phyloP scores from a whole-genome alignment of 2,888 invertebrate species.

The Synanthedon tipuliformis region DNA sequence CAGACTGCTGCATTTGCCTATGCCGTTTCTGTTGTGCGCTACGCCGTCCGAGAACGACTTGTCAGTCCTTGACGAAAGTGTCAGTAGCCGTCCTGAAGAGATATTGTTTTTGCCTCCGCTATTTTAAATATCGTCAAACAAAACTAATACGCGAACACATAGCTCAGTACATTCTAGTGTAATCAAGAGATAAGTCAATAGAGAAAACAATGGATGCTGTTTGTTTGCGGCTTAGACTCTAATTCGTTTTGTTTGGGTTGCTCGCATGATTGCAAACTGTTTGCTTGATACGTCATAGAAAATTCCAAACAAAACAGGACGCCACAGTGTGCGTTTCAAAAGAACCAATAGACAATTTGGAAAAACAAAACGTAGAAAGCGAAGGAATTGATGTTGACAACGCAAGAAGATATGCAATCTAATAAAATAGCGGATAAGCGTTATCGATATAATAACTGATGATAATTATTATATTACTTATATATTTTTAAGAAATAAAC shows the following conservation, averaged over 20 bases:
- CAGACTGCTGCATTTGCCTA: conserved; percentile 41
- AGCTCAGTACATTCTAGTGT: not conserved
- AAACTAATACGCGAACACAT: not conserved
- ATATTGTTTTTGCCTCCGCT: conserved; percentile 59
- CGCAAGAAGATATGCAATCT: not conserved
- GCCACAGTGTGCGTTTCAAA: too few relatives aligned
- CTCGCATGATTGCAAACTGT: conserved; percentile 11
- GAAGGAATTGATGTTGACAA: not conserved
- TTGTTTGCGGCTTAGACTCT: conserved; percentile 11
- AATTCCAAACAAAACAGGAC: conserved; percentile 14
- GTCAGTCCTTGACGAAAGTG: conserved; percentile 51
- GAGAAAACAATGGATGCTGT: conserved; percentile 24
- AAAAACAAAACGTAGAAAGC: not conserved
- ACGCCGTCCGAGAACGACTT: conserved; percentile 39
- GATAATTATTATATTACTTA: not conserved
- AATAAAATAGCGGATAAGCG: too few relatives aligned
- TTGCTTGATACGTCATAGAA: conserved; percentile 22
- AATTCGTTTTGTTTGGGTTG: conserved; percentile 4
- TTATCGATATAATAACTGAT: too few relatives aligned
- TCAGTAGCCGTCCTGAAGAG: conserved; percentile 48
- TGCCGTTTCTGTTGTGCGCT: conserved; percentile 50
- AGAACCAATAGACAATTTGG: too few relatives aligned
- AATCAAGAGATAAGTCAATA: conserved; percentile 13
- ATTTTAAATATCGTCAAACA: conserved; percentile 49
- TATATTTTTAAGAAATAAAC: not conserved